Evolutionary conservation across 2,888 invertebrate genomes (phyloP), one percentile per base, ranked within the genome.

Genomic region (Muschampia staudingeri): DNA sequence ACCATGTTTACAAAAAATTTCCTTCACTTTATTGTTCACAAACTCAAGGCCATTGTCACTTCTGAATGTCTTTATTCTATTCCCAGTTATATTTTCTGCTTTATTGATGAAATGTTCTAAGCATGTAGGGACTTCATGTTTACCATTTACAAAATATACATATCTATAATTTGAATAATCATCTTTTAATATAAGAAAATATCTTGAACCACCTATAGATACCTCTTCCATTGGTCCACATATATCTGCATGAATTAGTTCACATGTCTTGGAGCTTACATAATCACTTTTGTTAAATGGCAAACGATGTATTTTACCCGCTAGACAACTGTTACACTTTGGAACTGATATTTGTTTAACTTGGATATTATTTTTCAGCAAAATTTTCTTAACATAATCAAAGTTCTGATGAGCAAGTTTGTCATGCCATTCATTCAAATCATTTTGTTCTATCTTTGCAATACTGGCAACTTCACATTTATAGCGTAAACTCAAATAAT

Each of bases 131-230:
- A 78, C 61, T 3, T 88, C 86, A 56, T 84, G 61, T 37, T 88
- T 87, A 3, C 30, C 30, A 78, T 86, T 84, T 0, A 85, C 65
- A 83, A 86, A 85, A 34, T 82, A 87, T 1, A 86, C 84, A 1
- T 16, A 30, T 19, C 84, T 71, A 42, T 75, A 76, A 16, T 87
- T 87, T 9, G 88, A 87, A 30, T 81, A 89, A 65, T 90, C 89
- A 83, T 90, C 89, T 48, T 89, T 89, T 0, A 89, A 25, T 14
- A 89, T 11, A 5, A 88, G 12, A 76, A 87, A 88, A 52, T 88
- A 89, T 81, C 80, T 86, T 8, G 87, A 83, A 8, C 88, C 87
- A 40, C 87, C 88, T 0, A 84, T n/a, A 9, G 87, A 88, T 19
- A 37, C 9, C 25, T 67, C 84, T 71, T 90, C 87, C 86, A 90